Base-by-base conservation (phyloP, 2,888 invertebrate genomes). In the Chamaedrilus cognettii region DNA sequence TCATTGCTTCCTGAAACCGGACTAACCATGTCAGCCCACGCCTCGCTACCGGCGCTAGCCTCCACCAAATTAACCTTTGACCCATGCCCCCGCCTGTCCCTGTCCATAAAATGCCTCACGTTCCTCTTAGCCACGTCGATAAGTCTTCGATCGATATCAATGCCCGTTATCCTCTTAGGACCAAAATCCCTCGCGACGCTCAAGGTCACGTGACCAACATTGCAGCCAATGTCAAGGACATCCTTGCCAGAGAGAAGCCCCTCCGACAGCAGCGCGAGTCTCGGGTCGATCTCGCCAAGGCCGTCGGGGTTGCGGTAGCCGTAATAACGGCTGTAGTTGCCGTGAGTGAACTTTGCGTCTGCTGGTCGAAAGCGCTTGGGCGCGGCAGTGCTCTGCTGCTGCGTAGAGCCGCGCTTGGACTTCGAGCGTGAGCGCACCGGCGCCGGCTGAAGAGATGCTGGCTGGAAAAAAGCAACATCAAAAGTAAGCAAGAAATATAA, bases 271-370 rank as follows among this genome's bases (percentile, higher is more conserved):
- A 91, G 90, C 78, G 89, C 89, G 74, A 98, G 85, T 63, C 99
- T 88, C 56, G 90, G 88, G 84, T 98, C 98, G 28, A 62, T 31
- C 42, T 42, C 42, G 50, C 76, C 91, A n/a, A n/a, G n/a, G 52
- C 90, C 88, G 76, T 91, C 89, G 30, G 90, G 87, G 84, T 95
- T 93, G 42, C 97, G 88, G 81, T 96, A 96, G 30, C 97, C 97
- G 80, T 96, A 96, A 86, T 98, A 98, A 85, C 93, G 90, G 83
- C 94, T 93, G 85, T 96, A 98, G 85, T 99, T 99, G 66, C 99
- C 98, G 86, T 91, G 96, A 79, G 93, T 92, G 86, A 94, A 96
- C 80, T 89, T 88, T 67, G 88, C 88, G 81, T 91, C 90, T 7
- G 42, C 42, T 11, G 42, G 7, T 11, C 42, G 42, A 42, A 11